Base-by-base conservation (phyloP, 2,888 invertebrate genomes). In the Parnassius apollo region DNA sequence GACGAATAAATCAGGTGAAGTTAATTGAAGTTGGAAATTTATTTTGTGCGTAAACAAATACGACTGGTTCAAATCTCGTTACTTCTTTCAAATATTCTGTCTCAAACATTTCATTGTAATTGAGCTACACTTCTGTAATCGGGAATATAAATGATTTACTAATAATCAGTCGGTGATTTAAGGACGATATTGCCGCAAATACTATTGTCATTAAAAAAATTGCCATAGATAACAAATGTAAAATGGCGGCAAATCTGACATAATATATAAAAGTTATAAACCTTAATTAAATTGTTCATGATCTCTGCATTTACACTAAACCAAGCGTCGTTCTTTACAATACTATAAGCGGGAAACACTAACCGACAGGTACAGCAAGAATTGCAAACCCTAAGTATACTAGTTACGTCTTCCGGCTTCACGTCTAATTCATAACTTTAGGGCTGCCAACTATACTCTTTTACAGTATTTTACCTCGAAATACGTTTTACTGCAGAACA, bases 321-420 rank as follows among this genome's bases (percentile, higher is more conserved):
- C n/a, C 4, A 52, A 59, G 51, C 55, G 48, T 42, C 55, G 13
- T 18, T 12, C 12, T 42, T n/a, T 10, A 52, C 12, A 59, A 49
- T 35, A 42, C 61, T 61, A 59, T 51, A 73, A 71, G 66, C 68
- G 45, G 62, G 62, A 68, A 65, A 72, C 65, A 66, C 66, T 70
- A 61, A 67, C 66, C 69, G 72, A 72, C 72, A 75, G 75, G 71
- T 75, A 73, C 74, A 75, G 66, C 58, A 64, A 73, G 65, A 76
- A 78, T 76, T 75, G 73, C 69, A 71, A 73, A 64, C 50, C 52
- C 62, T 59, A 59, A 22, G 42, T 59, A 48, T 13, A 49, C 49
- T 13, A 49, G 13, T 49, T 13, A 8, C 49, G 12, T 49, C 13
- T 9, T n/a, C 13, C n/a, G 49, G 9, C n/a, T 13, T 49, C 12